These are phyloP conservation scores for Eupeodes corollae DNA, from an alignment of 1,140 invertebrate genomes.

Conservation along the genomic window DNA sequence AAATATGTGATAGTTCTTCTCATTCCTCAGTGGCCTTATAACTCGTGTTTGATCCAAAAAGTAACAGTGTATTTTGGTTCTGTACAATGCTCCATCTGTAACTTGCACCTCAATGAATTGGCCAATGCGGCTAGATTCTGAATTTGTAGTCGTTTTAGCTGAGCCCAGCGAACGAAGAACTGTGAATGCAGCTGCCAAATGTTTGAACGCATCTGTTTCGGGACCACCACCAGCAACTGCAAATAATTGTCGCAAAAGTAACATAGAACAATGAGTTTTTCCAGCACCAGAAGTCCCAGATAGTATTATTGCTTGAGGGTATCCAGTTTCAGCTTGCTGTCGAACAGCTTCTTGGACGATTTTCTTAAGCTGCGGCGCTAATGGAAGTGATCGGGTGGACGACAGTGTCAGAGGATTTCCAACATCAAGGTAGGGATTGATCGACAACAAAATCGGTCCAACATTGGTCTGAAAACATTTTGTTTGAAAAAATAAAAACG, in stretches of 20 bases:
- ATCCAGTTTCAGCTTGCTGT: slow-evolving; percentile 86
- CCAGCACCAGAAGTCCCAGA: slow-evolving; percentile 88
- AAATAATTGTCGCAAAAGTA: slow-evolving; percentile 79
- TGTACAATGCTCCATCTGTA: slow-evolving; percentile 86
- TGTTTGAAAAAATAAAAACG: not conserved
- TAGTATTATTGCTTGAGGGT: slow-evolving; percentile 87
- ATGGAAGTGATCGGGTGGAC: slow-evolving; percentile 60
- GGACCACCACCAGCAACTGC: slow-evolving; percentile 86
- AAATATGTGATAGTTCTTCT: slow-evolving; percentile 96
- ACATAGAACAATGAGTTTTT: slow-evolving; percentile 88
- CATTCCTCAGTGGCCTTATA: slow-evolving; percentile 68
- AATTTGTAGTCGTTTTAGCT: slow-evolving; percentile 79
- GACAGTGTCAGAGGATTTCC: slow-evolving; percentile 77
- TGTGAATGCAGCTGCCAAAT: slow-evolving; percentile 86
- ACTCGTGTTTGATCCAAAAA: slow-evolving; percentile 84
- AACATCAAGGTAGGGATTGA: slow-evolving; percentile 80
- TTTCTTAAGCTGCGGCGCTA: slow-evolving; percentile 65
- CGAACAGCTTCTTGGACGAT: slow-evolving; percentile 85
- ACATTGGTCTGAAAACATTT: slow-evolving; percentile 73
- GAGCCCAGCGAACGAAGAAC: slow-evolving; percentile 82
- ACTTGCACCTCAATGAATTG: slow-evolving; percentile 95
- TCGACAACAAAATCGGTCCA: slow-evolving; percentile 76
- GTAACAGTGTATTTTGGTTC: slow-evolving; percentile 93
- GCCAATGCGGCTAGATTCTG: slow-evolving; percentile 88
- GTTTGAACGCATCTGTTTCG: slow-evolving; percentile 93